Percentiles rank a stretch among this genome's conserved stretches.
Conservation (phyloP, 2,888 invertebrate genomes). For the Neria commutata region DNA sequence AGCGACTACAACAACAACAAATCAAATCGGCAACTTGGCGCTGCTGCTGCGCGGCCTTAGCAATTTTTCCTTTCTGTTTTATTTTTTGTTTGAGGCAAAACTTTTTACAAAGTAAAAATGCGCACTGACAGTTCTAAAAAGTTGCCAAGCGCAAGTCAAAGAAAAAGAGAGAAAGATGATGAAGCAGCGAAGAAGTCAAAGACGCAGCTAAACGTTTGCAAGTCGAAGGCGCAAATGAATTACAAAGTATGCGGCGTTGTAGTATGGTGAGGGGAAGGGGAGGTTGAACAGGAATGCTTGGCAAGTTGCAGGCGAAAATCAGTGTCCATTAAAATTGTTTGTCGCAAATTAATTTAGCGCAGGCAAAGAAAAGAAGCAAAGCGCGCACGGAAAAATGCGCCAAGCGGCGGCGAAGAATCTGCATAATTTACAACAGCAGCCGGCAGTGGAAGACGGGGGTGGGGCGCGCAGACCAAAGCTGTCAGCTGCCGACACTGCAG, state of each 20-base stretch:
- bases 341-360: slow-evolving; percentile 46
- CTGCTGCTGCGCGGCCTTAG: slow-evolving; percentile 9
- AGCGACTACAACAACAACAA: too few relatives aligned
- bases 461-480: not conserved
- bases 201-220: not conserved
- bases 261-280: slow-evolving; percentile 12
- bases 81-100: slow-evolving; percentile 28
- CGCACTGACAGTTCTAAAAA: slow-evolving; percentile 44
- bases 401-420: not conserved
- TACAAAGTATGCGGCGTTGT: not conserved
- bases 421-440: not conserved
- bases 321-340: slow-evolving; percentile 48
- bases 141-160: slow-evolving; percentile 4
- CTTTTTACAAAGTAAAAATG: slow-evolving; percentile 47
- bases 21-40: too few relatives aligned
- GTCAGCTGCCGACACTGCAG: not conserved
- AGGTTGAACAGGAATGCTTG: slow-evolving; percentile 24
- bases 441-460: not conserved
- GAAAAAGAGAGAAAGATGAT: not conserved
- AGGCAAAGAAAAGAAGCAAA: not conserved
- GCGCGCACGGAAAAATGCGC: too few relatives aligned
- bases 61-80: slow-evolving; percentile 29
- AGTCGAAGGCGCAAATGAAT: slow-evolving; percentile 1
- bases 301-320: slow-evolving; percentile 27
- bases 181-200: slow-evolving; percentile 9